Percentiles rank a stretch among this genome's conserved stretches.
These are phyloP conservation scores for Notiomystis cincta DNA, from an alignment of 2,113 vertebrate genomes.

Conservation along the genomic window DNA sequence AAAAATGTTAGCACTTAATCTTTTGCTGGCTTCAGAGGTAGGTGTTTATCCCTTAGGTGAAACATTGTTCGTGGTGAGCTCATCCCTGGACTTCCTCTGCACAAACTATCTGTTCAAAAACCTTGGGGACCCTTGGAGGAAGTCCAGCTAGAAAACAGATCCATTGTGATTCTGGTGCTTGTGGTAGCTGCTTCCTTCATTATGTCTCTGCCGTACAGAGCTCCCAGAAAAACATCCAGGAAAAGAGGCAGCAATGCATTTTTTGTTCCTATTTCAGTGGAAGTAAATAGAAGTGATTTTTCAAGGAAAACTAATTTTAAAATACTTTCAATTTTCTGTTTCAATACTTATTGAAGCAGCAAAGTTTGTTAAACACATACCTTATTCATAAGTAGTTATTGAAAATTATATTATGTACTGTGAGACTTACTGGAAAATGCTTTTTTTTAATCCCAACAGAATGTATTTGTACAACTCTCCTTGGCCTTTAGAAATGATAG, in stretches of 20 bases:
- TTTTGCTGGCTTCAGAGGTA: background rate
- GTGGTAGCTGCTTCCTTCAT: slow-evolving; percentile 24
- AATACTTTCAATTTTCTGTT: background rate
- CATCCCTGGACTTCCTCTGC: slow-evolving; percentile 53
- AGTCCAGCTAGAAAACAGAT: slow-evolving; percentile 47
- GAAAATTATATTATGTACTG: background rate
- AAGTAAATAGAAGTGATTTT: background rate
- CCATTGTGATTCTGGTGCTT: slow-evolving; percentile 17
- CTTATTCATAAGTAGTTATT: background rate
- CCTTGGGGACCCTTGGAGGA: slow-evolving; percentile 46
- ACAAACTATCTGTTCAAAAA: slow-evolving; percentile 43
- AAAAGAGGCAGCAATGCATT: background rate
- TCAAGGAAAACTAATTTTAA: background rate
- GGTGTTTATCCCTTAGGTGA: slow-evolving; percentile 13
- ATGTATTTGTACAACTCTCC: slow-evolving; percentile 95
- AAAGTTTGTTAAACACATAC: background rate
- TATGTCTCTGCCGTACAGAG: background rate
- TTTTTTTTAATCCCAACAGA: slow-evolving; percentile 75
- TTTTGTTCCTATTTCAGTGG: background rate
- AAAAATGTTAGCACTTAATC: background rate
- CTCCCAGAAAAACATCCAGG: background rate
- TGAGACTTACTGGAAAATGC: background rate
- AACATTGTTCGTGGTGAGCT: slow-evolving; percentile 46
- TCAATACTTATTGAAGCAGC: background rate
- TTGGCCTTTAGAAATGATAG: slow-evolving; percentile 99